These are phyloP conservation scores for Theristicus caerulescens DNA, from an alignment of 2,113 vertebrate genomes.

Conservation along the genomic window DNA sequence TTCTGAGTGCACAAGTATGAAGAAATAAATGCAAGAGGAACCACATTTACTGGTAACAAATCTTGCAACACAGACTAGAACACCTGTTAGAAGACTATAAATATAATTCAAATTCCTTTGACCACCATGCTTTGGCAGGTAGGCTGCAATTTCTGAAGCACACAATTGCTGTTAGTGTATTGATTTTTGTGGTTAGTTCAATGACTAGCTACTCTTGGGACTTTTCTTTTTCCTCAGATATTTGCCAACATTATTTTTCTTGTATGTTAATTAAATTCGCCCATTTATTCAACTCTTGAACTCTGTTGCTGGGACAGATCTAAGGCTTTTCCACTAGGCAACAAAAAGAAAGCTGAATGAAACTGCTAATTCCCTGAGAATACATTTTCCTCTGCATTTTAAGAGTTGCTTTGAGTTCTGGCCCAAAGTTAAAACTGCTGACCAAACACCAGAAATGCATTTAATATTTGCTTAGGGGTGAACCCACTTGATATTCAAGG, in stretches of 20 bases:
- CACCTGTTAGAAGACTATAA: neutral
- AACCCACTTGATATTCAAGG: neutral
- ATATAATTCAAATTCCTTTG: neutral
- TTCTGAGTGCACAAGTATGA: neutral
- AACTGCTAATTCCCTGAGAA: neutral
- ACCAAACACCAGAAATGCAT: neutral
- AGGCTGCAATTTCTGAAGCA: neutral
- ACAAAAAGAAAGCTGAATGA: neutral
- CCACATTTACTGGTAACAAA: neutral
- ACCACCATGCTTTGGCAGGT: neutral
- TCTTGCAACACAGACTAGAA: neutral
- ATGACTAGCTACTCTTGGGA: neutral
- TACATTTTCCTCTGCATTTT: neutral
- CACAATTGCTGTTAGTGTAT: neutral
- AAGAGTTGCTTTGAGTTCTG: neutral
- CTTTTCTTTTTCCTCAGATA: neutral
- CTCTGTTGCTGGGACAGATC: neutral
- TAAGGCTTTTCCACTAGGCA: neutral
- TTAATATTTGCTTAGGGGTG: neutral
- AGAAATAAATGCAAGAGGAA: neutral
- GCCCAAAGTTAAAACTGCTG: neutral
- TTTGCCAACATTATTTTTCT: neutral
- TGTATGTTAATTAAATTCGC: neutral
- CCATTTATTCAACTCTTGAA: neutral
- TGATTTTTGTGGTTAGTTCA: conserved; percentile 32